phyloP scores from a whole-genome alignment of 2,113 vertebrate genomes.

The Toxostoma redivivum region DNA sequence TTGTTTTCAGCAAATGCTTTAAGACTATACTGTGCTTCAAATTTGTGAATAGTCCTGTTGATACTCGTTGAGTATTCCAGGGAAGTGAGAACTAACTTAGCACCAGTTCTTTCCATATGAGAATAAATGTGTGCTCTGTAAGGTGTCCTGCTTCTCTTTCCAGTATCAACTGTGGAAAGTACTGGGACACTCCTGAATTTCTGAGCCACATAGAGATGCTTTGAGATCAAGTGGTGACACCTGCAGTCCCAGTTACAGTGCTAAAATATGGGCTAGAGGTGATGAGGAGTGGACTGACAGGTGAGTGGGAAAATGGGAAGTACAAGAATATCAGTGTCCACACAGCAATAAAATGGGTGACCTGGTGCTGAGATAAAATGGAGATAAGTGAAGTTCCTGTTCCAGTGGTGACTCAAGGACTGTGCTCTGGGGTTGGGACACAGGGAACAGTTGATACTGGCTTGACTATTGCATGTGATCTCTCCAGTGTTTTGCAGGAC shows the following conservation, averaged over 20 bases:
- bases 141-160: neutral
- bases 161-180: neutral
- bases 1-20: neutral
- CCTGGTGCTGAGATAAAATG: neutral
- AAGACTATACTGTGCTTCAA: neutral
- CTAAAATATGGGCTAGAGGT: neutral
- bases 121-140: neutral
- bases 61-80: neutral
- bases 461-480: neutral
- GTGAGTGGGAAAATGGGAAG: neutral
- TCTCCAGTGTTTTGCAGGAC: neutral
- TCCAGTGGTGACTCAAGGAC: neutral
- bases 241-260: neutral
- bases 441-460: neutral
- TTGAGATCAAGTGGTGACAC: neutral
- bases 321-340: neutral
- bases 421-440: neutral
- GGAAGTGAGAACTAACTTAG: neutral
- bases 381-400: neutral
- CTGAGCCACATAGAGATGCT: neutral
- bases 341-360: neutral
- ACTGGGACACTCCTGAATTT: neutral
- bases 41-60: neutral
- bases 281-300: neutral
- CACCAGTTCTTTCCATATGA: neutral